Evolutionary conservation across 2,797 vertebrate genomes (phyloP), one percentile per base, ranked within the genome.

Genomic region (Sebastes miniatus): DNA sequence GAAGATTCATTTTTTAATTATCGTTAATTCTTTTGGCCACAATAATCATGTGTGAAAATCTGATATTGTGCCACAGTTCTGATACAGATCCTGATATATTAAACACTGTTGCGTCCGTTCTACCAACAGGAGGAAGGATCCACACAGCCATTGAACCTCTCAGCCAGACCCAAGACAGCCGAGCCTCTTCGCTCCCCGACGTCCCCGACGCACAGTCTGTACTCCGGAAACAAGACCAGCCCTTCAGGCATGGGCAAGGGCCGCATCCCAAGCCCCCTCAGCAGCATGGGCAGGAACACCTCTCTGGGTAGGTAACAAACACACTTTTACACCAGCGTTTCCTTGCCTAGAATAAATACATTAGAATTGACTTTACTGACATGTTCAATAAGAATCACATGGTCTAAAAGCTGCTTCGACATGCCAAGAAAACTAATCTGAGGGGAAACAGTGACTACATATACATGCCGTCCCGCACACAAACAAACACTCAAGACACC

Each of bases 81-180:
- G 59, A 32, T 63, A 34, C 31, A 57, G 31, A 11, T 10, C 9
- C 6, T 27, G 47, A 8, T 69, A 1, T 16, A 4, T 64, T 22
- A 8, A 24, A 69, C n/a, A 3, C 6, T 24, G 12, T 14, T 25
- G 1, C 7, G 2, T 65, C 6, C 12, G 2, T 67, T 61, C 3
- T 18, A 4, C 65, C 3, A 9, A 69, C 84, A 98, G 97, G 98
- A 99, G 89, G 98, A 98, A 94, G 96, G 95, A 84, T 90, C 91
- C 79, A 97, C 96, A n/a, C 98, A 99, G 96, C 98, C 98, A 5
- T 84, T 99, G 89, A 99, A 99, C 93, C 96, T 99, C 85, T 99
- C 97, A 68, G 96, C 98, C 77, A 88, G 98, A 92, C 97, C 97
- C 85, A 98, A 98, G 96, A 97, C 96, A n/a, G 94, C 95, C 0